phyloP scores from a whole-genome alignment of 2,888 invertebrate genomes.

The Tortrix viridana region DNA sequence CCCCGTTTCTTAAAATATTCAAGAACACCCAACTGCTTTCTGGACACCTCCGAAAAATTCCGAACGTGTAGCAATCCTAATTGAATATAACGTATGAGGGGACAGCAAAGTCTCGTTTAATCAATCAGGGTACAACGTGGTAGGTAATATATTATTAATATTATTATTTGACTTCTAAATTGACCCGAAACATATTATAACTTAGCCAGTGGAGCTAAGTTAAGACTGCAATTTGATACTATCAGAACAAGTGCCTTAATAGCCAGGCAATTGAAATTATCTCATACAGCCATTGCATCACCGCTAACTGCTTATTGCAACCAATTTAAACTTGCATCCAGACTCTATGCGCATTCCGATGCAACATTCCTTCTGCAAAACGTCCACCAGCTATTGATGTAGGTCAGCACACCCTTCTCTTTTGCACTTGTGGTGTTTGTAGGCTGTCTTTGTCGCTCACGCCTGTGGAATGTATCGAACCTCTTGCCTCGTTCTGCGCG shows the following conservation, averaged over 20 bases:
- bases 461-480: constrained; percentile 63
- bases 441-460: constrained; percentile 49
- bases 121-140: no score
- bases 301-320: constrained; percentile 10
- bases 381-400: constrained; percentile 73
- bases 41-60: no score
- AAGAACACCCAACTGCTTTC: no score
- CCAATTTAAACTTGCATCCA: constrained; percentile 18
- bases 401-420: constrained; percentile 64
- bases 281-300: constrained; percentile 17
- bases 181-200: no score
- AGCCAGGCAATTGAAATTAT: constrained; percentile 4
- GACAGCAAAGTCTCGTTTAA: no score
- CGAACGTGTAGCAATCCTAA: no score
- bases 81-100: no score
- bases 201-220: no score
- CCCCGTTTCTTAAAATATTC: no score
- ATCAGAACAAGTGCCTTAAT: constrained; percentile 6
- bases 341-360: constrained; percentile 18
- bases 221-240: not conserved
- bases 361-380: constrained; percentile 59
- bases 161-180: no score
- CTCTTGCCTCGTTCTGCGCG: constrained; percentile 48
- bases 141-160: no score
- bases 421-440: constrained; percentile 44